Evolutionary conservation across 2,888 invertebrate genomes (phyloP).

Genomic region (Auanema sp.): DNA sequence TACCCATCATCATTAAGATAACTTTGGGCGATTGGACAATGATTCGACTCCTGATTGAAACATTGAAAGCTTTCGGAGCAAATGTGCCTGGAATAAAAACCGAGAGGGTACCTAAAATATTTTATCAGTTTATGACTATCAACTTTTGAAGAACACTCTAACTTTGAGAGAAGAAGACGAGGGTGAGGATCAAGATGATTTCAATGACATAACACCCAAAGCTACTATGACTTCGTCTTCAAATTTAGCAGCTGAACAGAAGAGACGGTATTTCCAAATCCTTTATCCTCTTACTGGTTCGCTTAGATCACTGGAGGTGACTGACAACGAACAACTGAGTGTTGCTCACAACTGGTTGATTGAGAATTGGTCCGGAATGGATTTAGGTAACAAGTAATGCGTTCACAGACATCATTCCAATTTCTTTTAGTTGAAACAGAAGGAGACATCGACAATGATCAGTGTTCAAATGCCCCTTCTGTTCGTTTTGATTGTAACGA

Average conservation of each 20-base stretch:
- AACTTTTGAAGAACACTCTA: not conserved
- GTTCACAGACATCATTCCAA: not conserved
- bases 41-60: conserved; percentile 57
- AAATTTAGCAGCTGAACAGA: conserved; percentile 22
- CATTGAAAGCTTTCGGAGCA: conserved; percentile 49
- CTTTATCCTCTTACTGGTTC: not conserved
- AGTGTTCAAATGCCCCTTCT: conserved; percentile 24
- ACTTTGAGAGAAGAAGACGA: not conserved
- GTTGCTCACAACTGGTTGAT: conserved; percentile 49
- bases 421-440: conserved; percentile 38
- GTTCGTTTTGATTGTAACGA: conserved; percentile 23
- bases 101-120: conserved; percentile 19
- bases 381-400: conserved; percentile 27
- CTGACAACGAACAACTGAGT: conserved; percentile 35
- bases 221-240: not conserved
- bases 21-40: conserved; percentile 64
- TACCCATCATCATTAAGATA: conserved; percentile 26
- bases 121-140: not conserved
- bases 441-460: conserved; percentile 30
- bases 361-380: conserved; percentile 48
- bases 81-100: conserved; percentile 37
- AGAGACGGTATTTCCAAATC: not conserved
- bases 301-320: conserved; percentile 21
- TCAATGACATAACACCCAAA: too few species aligned
- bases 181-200: not conserved